Evolutionary conservation across 2,888 invertebrate genomes (phyloP), one percentile per base, ranked within the genome.

Genomic region (Agriotes lineatus): DNA sequence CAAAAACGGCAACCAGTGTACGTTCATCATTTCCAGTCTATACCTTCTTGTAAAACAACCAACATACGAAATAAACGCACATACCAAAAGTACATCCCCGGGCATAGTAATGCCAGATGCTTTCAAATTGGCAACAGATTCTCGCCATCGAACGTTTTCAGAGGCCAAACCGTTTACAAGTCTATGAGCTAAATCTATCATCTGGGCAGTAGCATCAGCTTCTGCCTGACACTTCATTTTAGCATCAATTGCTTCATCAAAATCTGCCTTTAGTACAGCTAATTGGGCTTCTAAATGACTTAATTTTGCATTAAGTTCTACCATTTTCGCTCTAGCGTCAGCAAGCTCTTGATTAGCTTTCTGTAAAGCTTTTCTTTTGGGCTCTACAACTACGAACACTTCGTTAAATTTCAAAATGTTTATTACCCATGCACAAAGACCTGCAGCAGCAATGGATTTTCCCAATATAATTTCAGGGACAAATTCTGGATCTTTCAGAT

Each of bases 61-160:
- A 25, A 96, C 94, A 82, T 97, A 97, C 0, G 97, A 97, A 60
- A 97, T 93, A 83, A 97, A 97, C 9, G 97, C 96, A 0, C 96
- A 94, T 30, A 96, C 91, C 20, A 97, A 84, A 0, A 97, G 85
- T 25, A 96, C 92, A 79, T 97, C 96, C 0, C 97, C 97, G 0
- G 97, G 96, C 62, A 97, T 84, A 69, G 94, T 94, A 19, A 88
- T 85, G 20, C 91, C 93, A 9, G 93, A 91, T 68, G 87, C 86
- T 74, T 90, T 90, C 63, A 94, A 88, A 74, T 90, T 90, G 59
- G 72, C 74, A 2, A 84, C 83, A 3, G 83, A 76, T 71, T 93
- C 90, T 19, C 88, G 88, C 95, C 95, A 95, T 14, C 95, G 89
- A 54, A 93, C 87, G 81, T 97, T 97, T 82, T 97, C 97, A 0